phyloP scores from a whole-genome alignment of 2,113 vertebrate genomes.

The Baryphthengus martii region DNA sequence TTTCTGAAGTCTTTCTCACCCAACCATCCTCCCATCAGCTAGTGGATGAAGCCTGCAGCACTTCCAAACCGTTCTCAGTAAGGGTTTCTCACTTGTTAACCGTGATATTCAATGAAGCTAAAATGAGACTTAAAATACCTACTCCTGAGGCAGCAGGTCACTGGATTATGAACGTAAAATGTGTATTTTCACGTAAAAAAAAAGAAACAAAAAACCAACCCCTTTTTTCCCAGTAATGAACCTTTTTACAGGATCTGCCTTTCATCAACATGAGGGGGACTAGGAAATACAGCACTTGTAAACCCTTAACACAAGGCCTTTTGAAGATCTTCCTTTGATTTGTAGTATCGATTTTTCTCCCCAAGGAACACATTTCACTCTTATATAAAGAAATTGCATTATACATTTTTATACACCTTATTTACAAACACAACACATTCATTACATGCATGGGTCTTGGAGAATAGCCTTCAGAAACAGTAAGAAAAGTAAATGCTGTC shows the following conservation, averaged over 20 bases:
- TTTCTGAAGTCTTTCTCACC: background rate
- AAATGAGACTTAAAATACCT: background rate
- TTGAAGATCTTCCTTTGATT: conserved; percentile 20
- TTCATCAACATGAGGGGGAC: background rate
- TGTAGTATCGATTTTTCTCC: background rate
- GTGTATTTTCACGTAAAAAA: background rate
- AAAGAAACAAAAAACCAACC: background rate
- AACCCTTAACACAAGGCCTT: background rate
- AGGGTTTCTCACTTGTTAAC: background rate
- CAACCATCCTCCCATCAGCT: accelerated
- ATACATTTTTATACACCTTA: conserved; percentile 1
- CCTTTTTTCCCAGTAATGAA: background rate
- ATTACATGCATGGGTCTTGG: background rate
- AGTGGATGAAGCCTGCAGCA: background rate
- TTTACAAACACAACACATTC: conserved; percentile 2
- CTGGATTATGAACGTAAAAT: background rate
- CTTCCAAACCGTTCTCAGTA: background rate
- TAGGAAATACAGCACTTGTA: background rate
- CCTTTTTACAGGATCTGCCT: background rate
- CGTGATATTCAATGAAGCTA: background rate
- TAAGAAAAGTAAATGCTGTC: background rate
- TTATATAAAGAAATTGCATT: background rate
- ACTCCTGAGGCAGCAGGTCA: background rate
- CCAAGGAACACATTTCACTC: background rate
- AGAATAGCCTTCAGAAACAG: background rate